A percentile compares a stretch with the other conserved stretches of the same genome.
These are phyloP conservation scores for Apoda limacodes DNA, from an alignment of 2,888 invertebrate genomes.

Conservation along the genomic window DNA sequence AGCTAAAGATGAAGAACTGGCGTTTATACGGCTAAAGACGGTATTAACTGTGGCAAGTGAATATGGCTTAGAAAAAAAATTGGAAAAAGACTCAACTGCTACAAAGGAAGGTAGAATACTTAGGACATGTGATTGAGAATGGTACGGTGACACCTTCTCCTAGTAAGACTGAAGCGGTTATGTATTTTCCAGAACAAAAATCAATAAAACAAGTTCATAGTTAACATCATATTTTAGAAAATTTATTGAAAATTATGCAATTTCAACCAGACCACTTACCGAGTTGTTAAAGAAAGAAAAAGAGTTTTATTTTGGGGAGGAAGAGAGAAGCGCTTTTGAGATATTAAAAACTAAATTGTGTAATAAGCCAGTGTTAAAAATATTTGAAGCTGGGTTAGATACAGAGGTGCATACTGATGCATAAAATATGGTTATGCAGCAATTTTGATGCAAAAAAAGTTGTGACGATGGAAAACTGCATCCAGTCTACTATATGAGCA, in stretches of 20 bases:
- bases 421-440: too few relatives aligned
- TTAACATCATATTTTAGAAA: too few relatives aligned
- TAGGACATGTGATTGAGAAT: constrained; percentile 9
- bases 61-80: constrained; percentile 5
- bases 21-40: constrained; percentile 1
- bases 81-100: too few relatives aligned
- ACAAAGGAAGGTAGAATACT: too few relatives aligned
- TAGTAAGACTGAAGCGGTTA: constrained; percentile 18
- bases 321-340: constrained; percentile 3
- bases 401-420: too few relatives aligned
- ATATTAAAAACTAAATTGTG: too few relatives aligned
- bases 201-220: not conserved
- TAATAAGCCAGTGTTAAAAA: too few relatives aligned
- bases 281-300: constrained; percentile 6
- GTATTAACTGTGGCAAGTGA: constrained; percentile 5
- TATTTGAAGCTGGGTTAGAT: not conserved
- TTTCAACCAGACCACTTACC: constrained; percentile 6
- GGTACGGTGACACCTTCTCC: constrained; percentile 16
- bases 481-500: too few relatives aligned
- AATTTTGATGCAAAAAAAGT: too few relatives aligned
- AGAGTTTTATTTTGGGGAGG: constrained; percentile 4
- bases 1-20: constrained; percentile 2
- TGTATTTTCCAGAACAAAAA: not conserved
- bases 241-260: too few relatives aligned
- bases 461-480: constrained; percentile 1